Evolutionary conservation across 2,797 vertebrate genomes (phyloP).

Genomic region (Typhlichthys eigenmanni): DNA sequence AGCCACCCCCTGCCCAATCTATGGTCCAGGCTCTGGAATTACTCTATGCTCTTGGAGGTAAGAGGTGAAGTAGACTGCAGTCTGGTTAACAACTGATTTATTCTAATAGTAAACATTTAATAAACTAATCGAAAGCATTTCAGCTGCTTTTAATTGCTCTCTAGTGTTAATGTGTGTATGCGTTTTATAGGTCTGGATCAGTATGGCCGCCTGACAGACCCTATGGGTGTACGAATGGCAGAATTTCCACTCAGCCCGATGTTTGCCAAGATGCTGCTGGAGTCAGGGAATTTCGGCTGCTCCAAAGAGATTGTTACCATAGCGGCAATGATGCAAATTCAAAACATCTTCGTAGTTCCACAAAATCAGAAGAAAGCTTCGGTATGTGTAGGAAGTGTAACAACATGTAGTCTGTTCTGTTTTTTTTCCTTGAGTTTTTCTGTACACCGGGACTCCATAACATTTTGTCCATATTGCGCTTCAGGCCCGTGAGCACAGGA

Average conservation of each 20-base stretch:
- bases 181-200: constrained; percentile 88
- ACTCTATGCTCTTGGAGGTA: constrained; percentile 96
- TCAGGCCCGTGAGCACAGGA: constrained; percentile 92
- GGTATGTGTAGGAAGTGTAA: constrained; percentile 76
- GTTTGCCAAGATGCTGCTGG: constrained; percentile 98
- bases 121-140: too few relatives aligned
- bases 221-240: constrained; percentile 92
- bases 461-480: constrained; percentile 32
- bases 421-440: constrained; percentile 30
- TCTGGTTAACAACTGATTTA: too few relatives aligned
- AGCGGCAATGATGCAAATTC: constrained; percentile 99
- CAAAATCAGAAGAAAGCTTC: constrained; percentile 91
- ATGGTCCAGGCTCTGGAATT: constrained; percentile 98
- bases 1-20: constrained; percentile 97
- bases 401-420: background rate
- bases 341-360: constrained; percentile 90
- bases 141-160: background rate
- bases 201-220: constrained; percentile 92
- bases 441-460: constrained; percentile 31
- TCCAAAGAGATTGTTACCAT: constrained; percentile 97
- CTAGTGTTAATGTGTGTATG: background rate
- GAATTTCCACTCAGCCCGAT: constrained; percentile 98
- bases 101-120: too few relatives aligned
- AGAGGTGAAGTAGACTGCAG: constrained; percentile 39
- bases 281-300: constrained; percentile 96